Evolutionary conservation across 2,888 invertebrate species (phyloP), one percentile per base, ranked within the genome.

Genomic region (Sinhomidia bicolor): DNA sequence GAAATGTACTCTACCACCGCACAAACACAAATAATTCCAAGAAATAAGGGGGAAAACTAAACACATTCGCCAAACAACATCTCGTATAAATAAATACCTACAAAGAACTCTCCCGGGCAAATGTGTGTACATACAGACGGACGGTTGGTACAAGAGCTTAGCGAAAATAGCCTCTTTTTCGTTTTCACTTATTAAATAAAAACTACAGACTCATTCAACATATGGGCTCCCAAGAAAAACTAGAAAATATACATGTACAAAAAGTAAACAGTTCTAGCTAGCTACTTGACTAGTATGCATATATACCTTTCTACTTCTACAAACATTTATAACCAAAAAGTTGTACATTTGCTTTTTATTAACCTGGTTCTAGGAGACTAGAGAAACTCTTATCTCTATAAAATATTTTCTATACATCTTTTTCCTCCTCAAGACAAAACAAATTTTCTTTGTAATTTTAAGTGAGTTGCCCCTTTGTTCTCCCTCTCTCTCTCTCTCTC

Each of bases 151-250:
- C 47, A 74, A 47, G 12, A 12, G 74, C 74, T 74, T 74, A 26
- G 47, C 74, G 14, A 74, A 74, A 74, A 47, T 74, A 74, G 74
- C 47, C 74, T 47, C 26, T 47, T 74, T 68, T 74, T 74, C 5
- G 12, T 74, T 74, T 74, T 47, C 74, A 23, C 47, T 74, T 74
- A 74, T 74, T 74, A 74, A 74, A 47, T 26, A 74, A 44, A 74
- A 74, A 47, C 74, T 74, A 74, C 47, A 47, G 0, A 44, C 47
- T 47, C 47, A 74, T 74, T 74, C 26, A 47, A 20, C 74, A 74
- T 74, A 74, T 74, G 71, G 29, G 44, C 41, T 44, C 23, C 7
- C 71, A 36, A 14, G 32, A 32, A 65, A 65, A 57, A 57, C 29
- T 32, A 14, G 10, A 29, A 60, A 29, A 60, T 12, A 60, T 32